Conservation (phyloP, 2,797 vertebrate genomes). For the Phaenicophaeus curvirostris region DNA sequence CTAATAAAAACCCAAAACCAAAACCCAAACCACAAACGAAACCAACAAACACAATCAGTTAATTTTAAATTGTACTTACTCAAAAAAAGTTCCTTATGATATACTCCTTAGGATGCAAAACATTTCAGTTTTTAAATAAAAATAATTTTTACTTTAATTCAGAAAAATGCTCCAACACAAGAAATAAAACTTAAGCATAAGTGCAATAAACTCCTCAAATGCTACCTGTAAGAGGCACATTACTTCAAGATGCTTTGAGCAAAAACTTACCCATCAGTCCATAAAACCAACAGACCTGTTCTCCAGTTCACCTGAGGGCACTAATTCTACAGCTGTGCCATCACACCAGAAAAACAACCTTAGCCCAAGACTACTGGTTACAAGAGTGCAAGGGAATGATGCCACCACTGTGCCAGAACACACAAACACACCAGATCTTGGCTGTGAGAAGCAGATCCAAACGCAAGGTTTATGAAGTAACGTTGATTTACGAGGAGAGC, state of each 20-base stretch:
- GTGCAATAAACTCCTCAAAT: neutral
- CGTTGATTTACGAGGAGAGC: neutral
- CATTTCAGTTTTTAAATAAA: neutral
- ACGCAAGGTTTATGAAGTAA: neutral
- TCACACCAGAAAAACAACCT: rapidly evolving
- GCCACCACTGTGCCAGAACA: neutral
- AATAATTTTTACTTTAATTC: neutral
- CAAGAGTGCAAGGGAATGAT: neutral
- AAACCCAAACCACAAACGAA: too few species aligned
- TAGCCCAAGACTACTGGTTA: rapidly evolving
- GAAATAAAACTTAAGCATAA: neutral
- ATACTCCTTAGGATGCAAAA: neutral
- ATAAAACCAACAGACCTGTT: rapidly evolving
- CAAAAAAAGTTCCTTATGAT: neutral
- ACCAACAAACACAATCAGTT: neutral
- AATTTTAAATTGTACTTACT: neutral
- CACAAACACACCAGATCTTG: too few species aligned
- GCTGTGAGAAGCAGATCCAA: rapidly evolving
- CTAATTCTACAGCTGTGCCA: neutral
- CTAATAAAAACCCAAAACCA: neutral
- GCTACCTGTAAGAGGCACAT: rapidly evolving
- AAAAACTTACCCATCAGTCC: neutral
- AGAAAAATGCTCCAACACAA: neutral
- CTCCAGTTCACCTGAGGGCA: neutral
- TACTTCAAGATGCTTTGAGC: neutral